phyloP scores from a whole-genome alignment of 2,113 vertebrate species.

The Tupaia chinensis region DNA sequence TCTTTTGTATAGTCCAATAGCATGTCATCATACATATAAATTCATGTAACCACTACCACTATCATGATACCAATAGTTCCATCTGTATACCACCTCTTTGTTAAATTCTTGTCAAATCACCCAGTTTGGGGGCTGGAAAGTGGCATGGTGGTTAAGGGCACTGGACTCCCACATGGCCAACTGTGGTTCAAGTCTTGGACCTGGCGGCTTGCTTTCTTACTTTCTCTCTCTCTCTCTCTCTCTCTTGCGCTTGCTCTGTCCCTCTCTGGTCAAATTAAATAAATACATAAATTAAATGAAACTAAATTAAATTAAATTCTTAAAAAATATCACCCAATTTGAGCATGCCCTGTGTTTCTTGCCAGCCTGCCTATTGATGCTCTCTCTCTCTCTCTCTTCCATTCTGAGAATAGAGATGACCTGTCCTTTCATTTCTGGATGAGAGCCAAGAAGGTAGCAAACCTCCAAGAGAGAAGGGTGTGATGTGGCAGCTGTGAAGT shows the following conservation, averaged over 20 bases:
- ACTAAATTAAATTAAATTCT: too few species aligned
- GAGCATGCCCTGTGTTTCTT: conserved; percentile 28
- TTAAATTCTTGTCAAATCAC: conserved; percentile 56
- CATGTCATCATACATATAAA: not conserved
- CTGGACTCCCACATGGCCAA: too few species aligned
- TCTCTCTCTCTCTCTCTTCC: not conserved
- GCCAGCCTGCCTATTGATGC: not conserved
- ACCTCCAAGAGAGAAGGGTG: not conserved
- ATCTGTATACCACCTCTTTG: conserved; percentile 8
- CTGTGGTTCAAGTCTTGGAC: too few species aligned
- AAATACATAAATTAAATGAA: too few species aligned
- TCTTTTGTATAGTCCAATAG: not conserved
- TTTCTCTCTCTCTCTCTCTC: too few species aligned
- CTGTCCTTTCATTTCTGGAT: conserved; percentile 53
- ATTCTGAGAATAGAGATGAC: conserved; percentile 24
- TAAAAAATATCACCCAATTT: not conserved
- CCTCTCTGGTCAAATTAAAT: too few species aligned
- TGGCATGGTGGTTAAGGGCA: too few species aligned
- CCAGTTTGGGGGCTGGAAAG: too few species aligned
- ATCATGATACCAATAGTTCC: conserved; percentile 18
- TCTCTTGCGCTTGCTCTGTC: too few species aligned
- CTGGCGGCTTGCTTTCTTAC: too few species aligned
- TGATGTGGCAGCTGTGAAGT: not conserved
- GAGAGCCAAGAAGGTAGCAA: conserved; percentile 45
- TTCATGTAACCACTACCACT: not conserved